Evolutionary conservation across 2,888 invertebrate species (phyloP).

Genomic region (Eupelmus urozonus): DNA sequence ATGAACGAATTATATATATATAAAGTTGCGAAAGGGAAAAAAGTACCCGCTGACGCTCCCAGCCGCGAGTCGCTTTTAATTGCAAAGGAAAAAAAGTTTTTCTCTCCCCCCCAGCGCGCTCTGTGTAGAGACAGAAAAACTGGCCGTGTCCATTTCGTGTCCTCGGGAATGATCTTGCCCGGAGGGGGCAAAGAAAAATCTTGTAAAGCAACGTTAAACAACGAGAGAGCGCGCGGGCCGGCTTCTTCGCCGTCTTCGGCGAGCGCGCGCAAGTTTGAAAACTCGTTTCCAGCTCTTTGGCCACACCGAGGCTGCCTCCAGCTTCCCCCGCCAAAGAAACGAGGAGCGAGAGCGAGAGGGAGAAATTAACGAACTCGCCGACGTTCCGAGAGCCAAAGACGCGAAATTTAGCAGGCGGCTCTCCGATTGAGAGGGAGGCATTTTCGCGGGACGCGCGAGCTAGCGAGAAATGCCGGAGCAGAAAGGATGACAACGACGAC

Average conservation of each 20-base stretch:
- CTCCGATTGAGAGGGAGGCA: not conserved
- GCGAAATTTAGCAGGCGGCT: slow-evolving; percentile 10
- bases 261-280: slow-evolving; percentile 44
- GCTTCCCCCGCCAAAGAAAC: slow-evolving; percentile 9
- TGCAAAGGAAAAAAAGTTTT: slow-evolving; percentile 26
- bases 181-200: slow-evolving; percentile 30
- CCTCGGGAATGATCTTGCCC: not conserved
- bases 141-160: slow-evolving; percentile 24
- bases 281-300: slow-evolving; percentile 47
- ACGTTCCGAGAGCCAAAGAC: slow-evolving; percentile 31
- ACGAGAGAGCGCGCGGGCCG: not conserved
- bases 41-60: not conserved
- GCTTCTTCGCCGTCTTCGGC: not conserved
- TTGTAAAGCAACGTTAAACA: slow-evolving; percentile 29
- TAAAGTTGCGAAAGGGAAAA: not conserved
- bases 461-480: slow-evolving; percentile 1
- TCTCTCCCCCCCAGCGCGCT: no score
- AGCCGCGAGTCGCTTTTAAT: slow-evolving; percentile 16
- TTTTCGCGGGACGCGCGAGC: not conserved
- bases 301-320: not conserved
- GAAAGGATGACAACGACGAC: not conserved
- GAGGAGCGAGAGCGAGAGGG: no score
- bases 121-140: slow-evolving; percentile 7
- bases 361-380: slow-evolving; percentile 57
- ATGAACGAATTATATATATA: not conserved